Conservation (phyloP, 64 coral and sea anemone species). For the Pocillopora damicornis region DNA sequence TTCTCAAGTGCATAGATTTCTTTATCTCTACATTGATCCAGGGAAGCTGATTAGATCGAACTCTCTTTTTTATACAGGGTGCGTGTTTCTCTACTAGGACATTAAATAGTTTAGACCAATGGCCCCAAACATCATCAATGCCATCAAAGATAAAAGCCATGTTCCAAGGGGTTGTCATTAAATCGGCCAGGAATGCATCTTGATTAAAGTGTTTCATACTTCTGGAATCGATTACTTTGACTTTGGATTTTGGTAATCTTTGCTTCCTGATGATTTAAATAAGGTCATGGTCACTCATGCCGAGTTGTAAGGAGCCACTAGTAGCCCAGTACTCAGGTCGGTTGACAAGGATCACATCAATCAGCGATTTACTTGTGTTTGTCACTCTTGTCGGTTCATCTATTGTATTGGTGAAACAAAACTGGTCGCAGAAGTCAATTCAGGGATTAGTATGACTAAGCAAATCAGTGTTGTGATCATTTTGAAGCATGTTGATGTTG, state of each 20-base stretch:
- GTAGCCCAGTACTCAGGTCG: constrained; percentile 28
- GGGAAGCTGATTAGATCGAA: constrained; percentile 36
- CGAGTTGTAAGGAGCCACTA: constrained; percentile 24
- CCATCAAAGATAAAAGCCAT: constrained; percentile 31
- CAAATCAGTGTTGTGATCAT: not conserved
- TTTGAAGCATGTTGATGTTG: constrained; percentile 14
- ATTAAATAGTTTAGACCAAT: constrained; percentile 21
- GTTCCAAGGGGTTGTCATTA: constrained; percentile 18
- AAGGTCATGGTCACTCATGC: constrained; percentile 31
- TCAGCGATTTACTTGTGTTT: constrained; percentile 9
- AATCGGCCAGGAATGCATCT: constrained; percentile 23
- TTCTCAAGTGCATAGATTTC: constrained; percentile 22
- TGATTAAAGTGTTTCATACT: constrained; percentile 46
- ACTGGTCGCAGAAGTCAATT: constrained; percentile 14
- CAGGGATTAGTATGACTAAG: not conserved
- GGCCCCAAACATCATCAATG: constrained; percentile 36
- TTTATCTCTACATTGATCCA: constrained; percentile 44
- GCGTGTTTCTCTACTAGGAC: not conserved
- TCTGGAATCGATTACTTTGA: constrained; percentile 31
- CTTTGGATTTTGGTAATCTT: constrained; percentile 28
- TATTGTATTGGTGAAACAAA: constrained; percentile 43
- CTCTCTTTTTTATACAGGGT: not conserved
- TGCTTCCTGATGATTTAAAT: constrained; percentile 35
- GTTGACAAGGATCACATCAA: constrained; percentile 40
- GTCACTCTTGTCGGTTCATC: constrained; percentile 34